Base-by-base conservation (phyloP, 2,797 vertebrate genomes). In the Botia almorhae region DNA sequence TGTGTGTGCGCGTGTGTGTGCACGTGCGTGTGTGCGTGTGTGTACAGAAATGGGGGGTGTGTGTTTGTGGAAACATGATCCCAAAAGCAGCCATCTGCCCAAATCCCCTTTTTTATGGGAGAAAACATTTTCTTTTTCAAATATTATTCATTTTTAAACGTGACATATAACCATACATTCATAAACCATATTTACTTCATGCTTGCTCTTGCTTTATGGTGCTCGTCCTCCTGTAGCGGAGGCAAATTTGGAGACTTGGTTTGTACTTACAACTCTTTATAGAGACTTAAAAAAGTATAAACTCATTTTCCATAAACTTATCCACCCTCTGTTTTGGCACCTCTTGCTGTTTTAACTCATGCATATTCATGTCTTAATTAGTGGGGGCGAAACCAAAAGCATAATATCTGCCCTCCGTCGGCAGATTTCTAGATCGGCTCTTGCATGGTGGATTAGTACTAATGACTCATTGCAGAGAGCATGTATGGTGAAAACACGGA, bases 81-180 rank as follows among this genome's bases (percentile, higher is more conserved):
- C 56, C 53, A 50, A 78, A 83, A 75, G 70, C 71, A 82, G 23
- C 86, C 82, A 89, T 82, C 78, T 90, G 90, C 87, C 87, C 85
- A 74, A 68, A 89, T 89, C 85, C 84, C 83, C 78, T 71, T 80
- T 83, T 86, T 88, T 69, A 75, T 55, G 80, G 65, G 64, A 5
- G 70, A 83, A 82, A 82, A 81, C 50, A 16, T 79, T 83, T 76
- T 74, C 51, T 39, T 78, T 81, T 70, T 71, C 48, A 39, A 80
- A 82, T 55, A 67, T 21, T 8, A 67, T 85, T 78, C 76, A 69
- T 81, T 89, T 58, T 51, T 11, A 84, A 83, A 82, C 86, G 76
- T 85, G 76, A 87, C 46, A 58, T 78, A 71, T 85, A 82, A 87
- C 88, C 86, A 87, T 84, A 82, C 87, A 63, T 91, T 89, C 80